These are phyloP conservation scores for Eospalax fontanierii DNA, from an alignment of 2,797 vertebrate genomes.

Conservation along the genomic window DNA sequence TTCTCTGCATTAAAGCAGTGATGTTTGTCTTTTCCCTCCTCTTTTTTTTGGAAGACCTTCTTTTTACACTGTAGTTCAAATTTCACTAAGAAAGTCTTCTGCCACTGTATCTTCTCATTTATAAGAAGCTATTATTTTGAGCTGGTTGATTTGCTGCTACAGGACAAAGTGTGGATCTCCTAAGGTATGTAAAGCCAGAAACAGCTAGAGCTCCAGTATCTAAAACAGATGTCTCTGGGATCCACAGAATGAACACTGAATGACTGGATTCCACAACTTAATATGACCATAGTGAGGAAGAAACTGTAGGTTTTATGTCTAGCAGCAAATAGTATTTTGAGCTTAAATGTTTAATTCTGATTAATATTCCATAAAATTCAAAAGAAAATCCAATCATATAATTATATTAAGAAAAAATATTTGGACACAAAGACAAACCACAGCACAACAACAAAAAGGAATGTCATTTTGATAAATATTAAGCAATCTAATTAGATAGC, in stretches of 20 bases:
- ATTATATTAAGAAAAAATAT: slow-evolving; percentile 80
- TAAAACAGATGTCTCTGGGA: background rate
- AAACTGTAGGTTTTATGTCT: slow-evolving; percentile 55
- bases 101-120: background rate
- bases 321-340: slow-evolving; percentile 63
- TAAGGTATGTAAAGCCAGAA: background rate
- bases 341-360: slow-evolving; percentile 73
- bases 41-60: background rate
- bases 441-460: slow-evolving; percentile 71
- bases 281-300: slow-evolving; percentile 12
- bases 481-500: slow-evolving; percentile 81
- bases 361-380: slow-evolving; percentile 75
- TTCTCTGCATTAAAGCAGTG: background rate
- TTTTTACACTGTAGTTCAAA: background rate
- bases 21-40: background rate
- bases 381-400: slow-evolving; percentile 79
- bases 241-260: background rate
- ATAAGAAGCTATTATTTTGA: background rate
- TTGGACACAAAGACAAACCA: slow-evolving; percentile 58
- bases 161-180: background rate
- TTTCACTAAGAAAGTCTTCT: background rate
- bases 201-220: background rate
- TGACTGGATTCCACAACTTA: slow-evolving; percentile 22
- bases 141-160: background rate
- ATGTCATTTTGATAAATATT: slow-evolving; percentile 80